Percentiles rank a stretch among this genome's conserved stretches.
These are phyloP conservation scores for Himalopsyche anomala DNA, from an alignment of 2,888 invertebrate genomes.

Conservation along the genomic window DNA sequence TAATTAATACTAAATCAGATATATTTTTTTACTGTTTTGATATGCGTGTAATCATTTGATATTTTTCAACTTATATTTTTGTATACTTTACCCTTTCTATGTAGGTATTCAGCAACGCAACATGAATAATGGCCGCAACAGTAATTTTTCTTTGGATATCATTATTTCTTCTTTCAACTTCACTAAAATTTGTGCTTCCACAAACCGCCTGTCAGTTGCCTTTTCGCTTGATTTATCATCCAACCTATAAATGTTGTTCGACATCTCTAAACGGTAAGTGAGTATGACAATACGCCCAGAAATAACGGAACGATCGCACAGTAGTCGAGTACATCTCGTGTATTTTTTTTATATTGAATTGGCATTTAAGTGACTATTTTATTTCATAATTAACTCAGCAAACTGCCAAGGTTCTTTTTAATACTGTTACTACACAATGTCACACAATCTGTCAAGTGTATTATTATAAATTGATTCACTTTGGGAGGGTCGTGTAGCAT, in stretches of 20 bases:
- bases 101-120: conserved; percentile 35
- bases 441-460: too few relatives aligned
- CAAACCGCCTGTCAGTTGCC: conserved; percentile 63
- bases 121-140: conserved; percentile 33
- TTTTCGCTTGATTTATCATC: conserved; percentile 47
- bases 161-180: conserved; percentile 40
- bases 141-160: conserved; percentile 35
- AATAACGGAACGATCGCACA: background rate
- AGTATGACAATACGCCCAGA: background rate
- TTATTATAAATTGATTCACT: too few relatives aligned
- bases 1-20: too few relatives aligned
- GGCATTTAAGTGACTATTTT: conserved; percentile 72
- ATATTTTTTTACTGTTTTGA: too few relatives aligned
- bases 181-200: conserved; percentile 56
- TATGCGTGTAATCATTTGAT: background rate
- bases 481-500: too few relatives aligned
- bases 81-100: conserved; percentile 9
- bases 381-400: conserved; percentile 72
- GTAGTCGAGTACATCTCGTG: conserved; percentile 61
- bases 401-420: conserved; percentile 71
- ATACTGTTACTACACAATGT: background rate
- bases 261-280: background rate
- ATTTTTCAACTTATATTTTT: background rate
- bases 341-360: conserved; percentile 68
- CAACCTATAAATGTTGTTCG: background rate